A percentile compares a stretch with the other conserved stretches of the same genome.
Evolutionary conservation across 2,797 vertebrate genomes (phyloP).

Genomic region (Sebastes steindachneri): DNA sequence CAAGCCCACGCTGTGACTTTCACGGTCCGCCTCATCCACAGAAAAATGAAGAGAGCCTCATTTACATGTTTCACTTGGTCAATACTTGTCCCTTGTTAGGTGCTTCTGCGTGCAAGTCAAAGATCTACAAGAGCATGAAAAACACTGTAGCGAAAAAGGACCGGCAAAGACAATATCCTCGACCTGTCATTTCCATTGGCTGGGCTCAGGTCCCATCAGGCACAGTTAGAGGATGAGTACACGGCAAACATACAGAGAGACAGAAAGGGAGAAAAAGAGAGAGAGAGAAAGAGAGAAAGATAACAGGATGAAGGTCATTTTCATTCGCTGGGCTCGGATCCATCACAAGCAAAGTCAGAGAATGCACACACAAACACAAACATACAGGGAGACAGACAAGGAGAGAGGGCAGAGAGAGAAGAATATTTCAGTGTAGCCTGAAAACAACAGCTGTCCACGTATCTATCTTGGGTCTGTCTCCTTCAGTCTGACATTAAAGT

Average conservation of each 20-base stretch:
- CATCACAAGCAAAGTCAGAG: constrained; percentile 37
- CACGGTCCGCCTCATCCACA: constrained; percentile 27
- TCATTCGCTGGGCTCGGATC: constrained; percentile 33
- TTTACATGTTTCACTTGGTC: constrained; percentile 77
- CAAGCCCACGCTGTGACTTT: constrained; percentile 33
- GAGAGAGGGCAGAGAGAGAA: background rate
- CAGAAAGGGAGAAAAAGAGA: background rate
- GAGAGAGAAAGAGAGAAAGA: background rate
- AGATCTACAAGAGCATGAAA: constrained; percentile 52
- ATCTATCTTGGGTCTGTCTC: constrained; percentile 23
- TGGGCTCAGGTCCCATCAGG: constrained; percentile 51
- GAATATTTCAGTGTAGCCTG: constrained; percentile 6
- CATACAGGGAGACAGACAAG: background rate
- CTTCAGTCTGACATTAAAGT: constrained; percentile 26
- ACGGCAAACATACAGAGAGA: constrained; percentile 11
- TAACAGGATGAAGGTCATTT: constrained; percentile 41
- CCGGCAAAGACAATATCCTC: constrained; percentile 32
- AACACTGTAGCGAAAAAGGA: constrained; percentile 12
- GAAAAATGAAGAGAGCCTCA: constrained; percentile 50
- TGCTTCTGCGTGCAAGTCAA: constrained; percentile 48
- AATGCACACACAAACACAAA: background rate
- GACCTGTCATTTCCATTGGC: constrained; percentile 67
- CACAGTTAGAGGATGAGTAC: constrained; percentile 29
- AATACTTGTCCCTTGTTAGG: constrained; percentile 61
- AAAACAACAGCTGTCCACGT: constrained; percentile 26